These are phyloP conservation scores for Spisula solida DNA, from an alignment of 2,888 invertebrate species.

Conservation along the genomic window DNA sequence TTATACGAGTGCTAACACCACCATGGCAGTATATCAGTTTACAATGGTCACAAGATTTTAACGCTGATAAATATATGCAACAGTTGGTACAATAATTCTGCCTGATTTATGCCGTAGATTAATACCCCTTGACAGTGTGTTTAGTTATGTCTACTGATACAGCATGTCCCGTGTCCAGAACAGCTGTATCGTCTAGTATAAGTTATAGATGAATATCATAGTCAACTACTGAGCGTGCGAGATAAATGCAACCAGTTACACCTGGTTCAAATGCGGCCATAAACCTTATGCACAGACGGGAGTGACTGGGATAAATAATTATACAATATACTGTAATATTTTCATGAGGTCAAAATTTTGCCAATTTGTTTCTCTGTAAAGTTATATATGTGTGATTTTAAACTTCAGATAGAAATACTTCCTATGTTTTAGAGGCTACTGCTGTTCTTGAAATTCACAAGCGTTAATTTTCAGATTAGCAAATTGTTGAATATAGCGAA, in stretches of 20 bases:
- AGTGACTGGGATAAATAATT: neutral
- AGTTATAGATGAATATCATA: neutral
- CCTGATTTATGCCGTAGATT: neutral
- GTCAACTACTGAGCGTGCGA: neutral
- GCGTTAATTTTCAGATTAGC: too few relatives aligned
- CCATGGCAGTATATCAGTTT: slow-evolving; percentile 12
- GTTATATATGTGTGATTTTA: too few relatives aligned
- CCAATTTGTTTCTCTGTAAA: too few relatives aligned
- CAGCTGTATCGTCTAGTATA: neutral
- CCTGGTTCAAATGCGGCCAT: neutral
- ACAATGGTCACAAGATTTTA: neutral
- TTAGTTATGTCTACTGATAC: neutral
- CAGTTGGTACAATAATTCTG: neutral
- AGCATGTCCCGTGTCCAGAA: neutral
- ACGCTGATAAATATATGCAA: neutral
- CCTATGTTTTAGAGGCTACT: too few relatives aligned
- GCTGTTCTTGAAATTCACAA: too few relatives aligned
- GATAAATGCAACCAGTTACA: neutral
- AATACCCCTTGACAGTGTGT: neutral
- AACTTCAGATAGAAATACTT: too few relatives aligned
- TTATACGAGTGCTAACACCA: neutral
- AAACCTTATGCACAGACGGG: neutral
- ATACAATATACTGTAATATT: neutral
- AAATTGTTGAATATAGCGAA: too few relatives aligned
- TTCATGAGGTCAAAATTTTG: too few relatives aligned